Percentiles rank a stretch among this genome's conserved stretches.
phyloP scores from a whole-genome alignment of 2,797 vertebrate species.

The Cuniculus paca region DNA sequence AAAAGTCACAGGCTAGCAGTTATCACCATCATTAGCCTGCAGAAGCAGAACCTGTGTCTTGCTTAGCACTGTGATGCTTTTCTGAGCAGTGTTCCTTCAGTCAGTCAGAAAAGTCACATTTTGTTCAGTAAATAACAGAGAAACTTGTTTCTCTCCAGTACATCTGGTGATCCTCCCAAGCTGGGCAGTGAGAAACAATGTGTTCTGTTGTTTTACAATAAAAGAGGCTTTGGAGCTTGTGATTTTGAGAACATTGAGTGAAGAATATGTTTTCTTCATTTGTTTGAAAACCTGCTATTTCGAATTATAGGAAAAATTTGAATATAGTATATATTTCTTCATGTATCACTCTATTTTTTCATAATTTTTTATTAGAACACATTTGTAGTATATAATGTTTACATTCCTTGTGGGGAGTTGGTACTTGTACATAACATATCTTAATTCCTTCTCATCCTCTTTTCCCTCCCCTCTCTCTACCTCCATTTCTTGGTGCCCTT shows the following conservation, averaged over 20 bases:
- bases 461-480: not conserved
- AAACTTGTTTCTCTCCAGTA: not conserved
- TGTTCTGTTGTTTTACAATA: not conserved
- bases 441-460: not conserved
- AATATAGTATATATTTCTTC: not conserved
- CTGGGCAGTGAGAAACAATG: not conserved
- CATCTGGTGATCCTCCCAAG: not conserved
- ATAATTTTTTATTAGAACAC: not conserved
- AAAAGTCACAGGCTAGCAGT: not conserved
- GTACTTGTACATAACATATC: not conserved
- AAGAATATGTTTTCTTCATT: not conserved
- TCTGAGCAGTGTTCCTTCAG: not conserved
- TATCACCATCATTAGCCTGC: not conserved
- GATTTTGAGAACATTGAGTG: not conserved
- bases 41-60: not conserved
- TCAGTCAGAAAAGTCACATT: not conserved
- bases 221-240: not conserved
- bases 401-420: not conserved
- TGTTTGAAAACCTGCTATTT: slow-evolving; percentile 7
- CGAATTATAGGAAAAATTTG: not conserved
- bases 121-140: not conserved
- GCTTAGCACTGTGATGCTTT: not conserved
- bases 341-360: not conserved
- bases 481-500: not conserved
- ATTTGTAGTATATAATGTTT: not conserved